phyloP scores from a whole-genome alignment of 2,797 vertebrate genomes.

The Dipus sagitta region DNA sequence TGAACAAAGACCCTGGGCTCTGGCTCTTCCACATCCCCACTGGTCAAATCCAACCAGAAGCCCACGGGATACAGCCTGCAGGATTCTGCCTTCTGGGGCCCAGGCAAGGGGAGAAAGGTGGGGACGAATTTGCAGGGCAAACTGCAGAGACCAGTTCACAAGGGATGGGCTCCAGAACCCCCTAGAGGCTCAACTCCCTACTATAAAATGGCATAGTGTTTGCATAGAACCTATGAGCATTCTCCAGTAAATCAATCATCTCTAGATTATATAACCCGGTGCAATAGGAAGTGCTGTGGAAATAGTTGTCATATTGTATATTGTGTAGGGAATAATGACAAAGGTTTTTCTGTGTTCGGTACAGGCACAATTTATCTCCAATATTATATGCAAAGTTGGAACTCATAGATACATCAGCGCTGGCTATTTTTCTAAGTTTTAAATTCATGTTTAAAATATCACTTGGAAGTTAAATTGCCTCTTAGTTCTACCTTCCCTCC shows the following conservation, averaged over 20 bases:
- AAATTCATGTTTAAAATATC: slow-evolving; percentile 19
- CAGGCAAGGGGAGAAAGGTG: neutral
- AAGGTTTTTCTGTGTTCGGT: neutral
- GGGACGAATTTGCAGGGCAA: neutral
- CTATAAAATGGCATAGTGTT: neutral
- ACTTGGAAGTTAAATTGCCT: slow-evolving; percentile 22
- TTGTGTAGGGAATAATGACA: neutral
- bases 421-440: neutral
- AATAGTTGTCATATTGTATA: neutral
- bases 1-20: neutral
- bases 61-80: neutral
- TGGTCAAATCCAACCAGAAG: neutral
- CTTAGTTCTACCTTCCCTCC: neutral
- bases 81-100: neutral
- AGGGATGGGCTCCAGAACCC: neutral
- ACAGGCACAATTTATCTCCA: neutral
- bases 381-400: neutral
- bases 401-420: neutral
- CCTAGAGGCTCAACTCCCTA: neutral
- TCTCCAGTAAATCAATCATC: neutral
- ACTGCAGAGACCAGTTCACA: neutral
- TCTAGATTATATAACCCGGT: neutral
- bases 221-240: neutral
- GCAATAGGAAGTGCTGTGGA: neutral
- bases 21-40: neutral